Conservation (phyloP, 2,888 invertebrate species). For the Ornithoptera priamus region DNA sequence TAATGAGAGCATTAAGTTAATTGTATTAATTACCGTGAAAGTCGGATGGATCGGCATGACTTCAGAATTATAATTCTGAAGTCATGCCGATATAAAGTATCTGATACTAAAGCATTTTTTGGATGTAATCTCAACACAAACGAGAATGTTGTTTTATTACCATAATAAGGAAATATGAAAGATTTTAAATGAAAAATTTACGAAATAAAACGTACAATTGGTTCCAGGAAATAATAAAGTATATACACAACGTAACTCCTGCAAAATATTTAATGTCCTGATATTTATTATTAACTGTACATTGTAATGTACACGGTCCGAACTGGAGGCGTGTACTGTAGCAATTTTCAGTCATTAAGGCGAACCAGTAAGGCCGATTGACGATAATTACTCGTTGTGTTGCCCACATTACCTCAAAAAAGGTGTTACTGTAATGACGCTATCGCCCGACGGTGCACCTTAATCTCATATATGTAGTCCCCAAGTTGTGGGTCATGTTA, state of each 20-base stretch:
- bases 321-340: conserved; percentile 52
- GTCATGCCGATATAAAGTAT: no score
- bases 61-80: no score
- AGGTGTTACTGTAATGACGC: conserved; percentile 63
- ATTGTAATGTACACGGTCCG: conserved; percentile 47
- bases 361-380: conserved; percentile 70
- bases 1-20: no score
- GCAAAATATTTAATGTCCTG: conserved; percentile 12
- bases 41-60: no score
- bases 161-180: background rate
- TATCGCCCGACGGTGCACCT: conserved; percentile 53
- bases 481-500: conserved; percentile 13
- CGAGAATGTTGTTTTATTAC: no score
- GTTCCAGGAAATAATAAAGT: background rate
- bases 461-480: conserved; percentile 47
- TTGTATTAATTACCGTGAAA: no score
- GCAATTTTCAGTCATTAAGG: conserved; percentile 73
- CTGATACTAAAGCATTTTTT: no score
- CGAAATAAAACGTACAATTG: background rate
- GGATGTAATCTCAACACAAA: no score
- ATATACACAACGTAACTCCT: background rate
- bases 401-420: conserved; percentile 59
- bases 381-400: conserved; percentile 67
- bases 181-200: background rate
- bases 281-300: conserved; percentile 17